A percentile compares a stretch with the other conserved stretches of the same genome.
Evolutionary conservation across 1,140 invertebrate genomes (phyloP).

Genomic region (Cherax destructor): DNA sequence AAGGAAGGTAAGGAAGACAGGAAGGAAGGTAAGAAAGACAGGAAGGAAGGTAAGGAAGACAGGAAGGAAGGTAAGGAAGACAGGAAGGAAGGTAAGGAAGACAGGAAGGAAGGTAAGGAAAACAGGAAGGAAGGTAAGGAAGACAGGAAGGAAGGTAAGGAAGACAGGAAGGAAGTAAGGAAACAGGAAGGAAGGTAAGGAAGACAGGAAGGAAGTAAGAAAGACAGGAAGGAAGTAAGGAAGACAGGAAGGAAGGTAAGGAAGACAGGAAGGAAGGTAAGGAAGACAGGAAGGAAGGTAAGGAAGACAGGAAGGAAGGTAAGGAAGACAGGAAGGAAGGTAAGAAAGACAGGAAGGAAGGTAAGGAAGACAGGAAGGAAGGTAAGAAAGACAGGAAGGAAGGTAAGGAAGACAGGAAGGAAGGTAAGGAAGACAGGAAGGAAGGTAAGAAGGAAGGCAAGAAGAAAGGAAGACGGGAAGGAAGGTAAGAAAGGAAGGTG

Average conservation of each 20-base stretch:
- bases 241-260: no score
- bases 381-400: no score
- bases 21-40: background rate
- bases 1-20: no score
- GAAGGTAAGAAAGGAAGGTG: no score
- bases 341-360: no score
- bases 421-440: no score
- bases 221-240: no score
- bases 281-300: no score
- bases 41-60: background rate
- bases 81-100: no score
- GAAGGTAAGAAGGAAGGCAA: no score
- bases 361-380: background rate
- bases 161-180: background rate
- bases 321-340: background rate
- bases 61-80: background rate
- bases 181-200: background rate
- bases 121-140: background rate
- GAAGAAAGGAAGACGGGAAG: no score
- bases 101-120: background rate
- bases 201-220: background rate
- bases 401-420: no score
- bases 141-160: background rate
- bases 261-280: background rate
- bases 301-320: background rate